Evolutionary conservation across 1,140 invertebrate genomes (phyloP), one percentile per base, ranked within the genome.

Genomic region (Bombus ignitus): DNA sequence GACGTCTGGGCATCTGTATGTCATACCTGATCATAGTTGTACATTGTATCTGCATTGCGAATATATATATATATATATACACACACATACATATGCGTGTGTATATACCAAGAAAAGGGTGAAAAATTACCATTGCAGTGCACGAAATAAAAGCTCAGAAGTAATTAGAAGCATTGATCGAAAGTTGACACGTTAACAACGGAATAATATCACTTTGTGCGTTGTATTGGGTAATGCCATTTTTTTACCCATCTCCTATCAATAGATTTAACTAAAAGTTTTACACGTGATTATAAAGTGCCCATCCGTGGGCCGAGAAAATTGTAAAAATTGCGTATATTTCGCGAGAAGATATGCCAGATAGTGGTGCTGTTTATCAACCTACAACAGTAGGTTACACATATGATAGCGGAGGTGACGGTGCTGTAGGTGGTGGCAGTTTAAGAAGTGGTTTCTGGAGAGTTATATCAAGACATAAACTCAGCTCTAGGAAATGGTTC

Each of bases 321-420:
- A 42, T 35, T 1, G 44, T 25, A 44, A 86, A 81, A n/a, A 85
- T 87, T 74, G 73, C 74, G n/a, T 85, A 89, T 35, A 68, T 90
- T 66, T 88, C 72, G 42, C 81, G 79, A 53, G 71, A 87, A 53
- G 81, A 87, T 47, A 95, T 95, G 94, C 93, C 94, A 59, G 94
- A 95, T 83, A 95, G 93, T 80, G 93, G 93, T 84, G 95, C 95
- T 44, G 95, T 95, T 87, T 95, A 95, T 88, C 95, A 95, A 79
- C 95, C 94, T 62, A 95, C 95, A 0, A 95, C 95, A 25, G 95
- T 95, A 72, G 95, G 95, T 62, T 95, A 95, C 77, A 89, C 92
- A 5, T 95, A 95, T 79, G 95, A 95, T 71, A 89, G 90, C 73
- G 93, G 92, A 28, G 92, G 93, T 28, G 94, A 94, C 76, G 92